Evolutionary conservation across 2,888 invertebrate species (phyloP), one percentile per base, ranked within the genome.

Genomic region (Junonia oenone): DNA sequence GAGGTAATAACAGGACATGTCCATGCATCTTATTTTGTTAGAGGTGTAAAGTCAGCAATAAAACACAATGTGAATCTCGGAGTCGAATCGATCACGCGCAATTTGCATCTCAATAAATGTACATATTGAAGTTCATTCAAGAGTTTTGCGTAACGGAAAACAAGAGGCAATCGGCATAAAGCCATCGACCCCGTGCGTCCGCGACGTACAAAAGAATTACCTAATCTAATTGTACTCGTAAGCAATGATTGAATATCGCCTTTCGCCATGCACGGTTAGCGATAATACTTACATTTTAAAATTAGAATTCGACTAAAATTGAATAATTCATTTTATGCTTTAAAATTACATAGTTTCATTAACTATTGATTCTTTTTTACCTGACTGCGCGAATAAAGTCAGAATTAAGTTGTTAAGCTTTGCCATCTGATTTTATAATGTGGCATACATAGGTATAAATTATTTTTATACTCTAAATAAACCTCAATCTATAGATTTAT

Each of bases 151-250:
- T 51, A 45, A 51, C 48, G 46, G 38, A 46, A 46, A 40, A 48
- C 38, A 54, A 54, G 47, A 48, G 47, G 46, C 29, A 40, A 43
- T 26, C 26, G 17, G 52, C 46, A 45, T 29, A 58, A 55, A 64
- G 59, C 45, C 59, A 61, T 57, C 60, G 58, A 61, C 64, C 60
- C 57, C 58, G 51, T 59, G 52, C 59, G 51, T n/a, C 58, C 49
- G 55, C 46, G 48, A 51, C 57, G 52, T 27, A 57, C 58, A 58
- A 61, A 55, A 58, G 55, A 58, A 58, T 55, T 58, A 55, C 55
- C 49, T 55, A 61, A 53, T 53, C 50, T 51, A 40, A 40, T 40
- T 40, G 38, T 22, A 22, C 38, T 17, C 49, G 22, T 19, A 56
- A 50, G 14, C 13, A 56, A 27, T 53, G 52, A 59, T 59, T 56